phyloP scores from a whole-genome alignment of 2,888 invertebrate genomes.

The Calliphora vomitoria region DNA sequence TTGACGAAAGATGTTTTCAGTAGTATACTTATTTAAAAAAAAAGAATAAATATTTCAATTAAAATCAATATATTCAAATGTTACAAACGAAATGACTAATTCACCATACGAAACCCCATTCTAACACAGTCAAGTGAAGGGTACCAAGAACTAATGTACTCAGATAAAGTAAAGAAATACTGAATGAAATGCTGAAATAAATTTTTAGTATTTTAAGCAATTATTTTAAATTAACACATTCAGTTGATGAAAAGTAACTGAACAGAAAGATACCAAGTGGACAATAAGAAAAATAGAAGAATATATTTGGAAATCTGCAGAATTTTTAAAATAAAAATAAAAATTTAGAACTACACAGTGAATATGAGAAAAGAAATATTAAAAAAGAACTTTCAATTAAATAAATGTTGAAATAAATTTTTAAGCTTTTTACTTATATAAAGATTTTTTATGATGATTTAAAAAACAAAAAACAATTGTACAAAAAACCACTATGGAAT shows the following conservation, averaged over 20 bases:
- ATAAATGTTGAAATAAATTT: too few species aligned
- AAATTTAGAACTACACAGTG: too few species aligned
- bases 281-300: constrained; percentile 30
- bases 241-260: constrained; percentile 74
- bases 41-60: not conserved
- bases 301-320: not conserved
- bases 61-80: constrained; percentile 36
- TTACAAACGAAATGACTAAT: constrained; percentile 32
- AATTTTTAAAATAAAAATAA: not conserved
- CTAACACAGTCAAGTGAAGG: constrained; percentile 24
- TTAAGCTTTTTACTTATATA: too few species aligned
- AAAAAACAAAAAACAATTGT: constrained; percentile 12
- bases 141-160: constrained; percentile 43
- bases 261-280: constrained; percentile 61
- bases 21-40: not conserved
- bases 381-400: too few species aligned
- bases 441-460: too few species aligned
- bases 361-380: too few species aligned
- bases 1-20: not conserved
- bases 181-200: constrained; percentile 59
- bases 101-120: not conserved
- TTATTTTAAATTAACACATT: constrained; percentile 76
- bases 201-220: constrained; percentile 74
- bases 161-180: constrained; percentile 34
- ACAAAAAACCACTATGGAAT: constrained; percentile 33